phyloP scores from a whole-genome alignment of 2,797 vertebrate species.

The Myioborus melanocephalus region DNA sequence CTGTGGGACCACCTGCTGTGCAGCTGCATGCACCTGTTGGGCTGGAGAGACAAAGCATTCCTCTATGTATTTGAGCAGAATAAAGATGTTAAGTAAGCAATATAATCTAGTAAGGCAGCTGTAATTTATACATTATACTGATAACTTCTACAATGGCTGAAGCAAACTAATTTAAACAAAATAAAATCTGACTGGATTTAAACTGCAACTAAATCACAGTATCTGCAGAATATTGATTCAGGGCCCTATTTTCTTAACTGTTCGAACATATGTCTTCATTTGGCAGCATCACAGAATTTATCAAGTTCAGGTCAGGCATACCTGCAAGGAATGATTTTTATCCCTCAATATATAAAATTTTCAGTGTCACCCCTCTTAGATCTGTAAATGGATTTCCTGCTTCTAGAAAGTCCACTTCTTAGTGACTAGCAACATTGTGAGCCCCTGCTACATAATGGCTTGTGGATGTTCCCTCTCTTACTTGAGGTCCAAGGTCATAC shows the following conservation, averaged over 20 bases:
- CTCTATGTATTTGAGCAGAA: neutral
- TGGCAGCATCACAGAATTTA: neutral
- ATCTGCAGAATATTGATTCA: neutral
- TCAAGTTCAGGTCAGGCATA: neutral
- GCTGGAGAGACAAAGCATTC: conserved; percentile 59
- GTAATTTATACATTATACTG: neutral
- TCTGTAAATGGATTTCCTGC: neutral
- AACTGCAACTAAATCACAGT: neutral
- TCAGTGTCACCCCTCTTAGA: neutral
- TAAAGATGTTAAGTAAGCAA: neutral
- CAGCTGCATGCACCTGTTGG: conserved; percentile 82
- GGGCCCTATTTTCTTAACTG: neutral
- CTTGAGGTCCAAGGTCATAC: neutral
- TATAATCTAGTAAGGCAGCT: neutral
- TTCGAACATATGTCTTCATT: neutral
- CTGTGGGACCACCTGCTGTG: conserved; percentile 75
- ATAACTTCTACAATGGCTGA: neutral
- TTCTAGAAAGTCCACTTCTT: neutral
- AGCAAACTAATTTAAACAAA: neutral
- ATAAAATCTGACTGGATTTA: neutral
- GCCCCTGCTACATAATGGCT: neutral
- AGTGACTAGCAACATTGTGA: neutral
- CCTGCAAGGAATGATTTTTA: neutral
- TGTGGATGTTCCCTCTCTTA: neutral
- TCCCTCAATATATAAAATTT: neutral